Evolutionary conservation across 2,888 invertebrate species (phyloP).

Genomic region (Agriopis marginaria): DNA sequence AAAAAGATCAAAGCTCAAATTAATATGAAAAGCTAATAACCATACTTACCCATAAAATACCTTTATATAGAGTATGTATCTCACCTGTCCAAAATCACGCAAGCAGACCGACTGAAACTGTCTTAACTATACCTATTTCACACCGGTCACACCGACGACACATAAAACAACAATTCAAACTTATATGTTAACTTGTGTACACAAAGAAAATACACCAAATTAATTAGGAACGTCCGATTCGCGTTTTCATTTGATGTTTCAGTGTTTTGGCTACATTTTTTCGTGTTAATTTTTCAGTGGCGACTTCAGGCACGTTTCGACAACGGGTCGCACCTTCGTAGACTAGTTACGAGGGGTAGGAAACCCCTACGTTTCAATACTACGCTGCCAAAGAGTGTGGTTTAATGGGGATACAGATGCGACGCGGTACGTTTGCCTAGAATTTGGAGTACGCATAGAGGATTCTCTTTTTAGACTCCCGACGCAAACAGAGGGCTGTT

Average conservation of each 20-base stretch:
- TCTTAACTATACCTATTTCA: constrained; percentile 30
- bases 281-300: constrained; percentile 66
- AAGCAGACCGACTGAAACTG: constrained; percentile 11
- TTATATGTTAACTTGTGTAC: constrained; percentile 32
- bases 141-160: constrained; percentile 59
- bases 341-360: constrained; percentile 73
- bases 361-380: constrained; percentile 75
- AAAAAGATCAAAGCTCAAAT: constrained; percentile 1
- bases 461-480: background rate
- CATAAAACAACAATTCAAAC: constrained; percentile 44
- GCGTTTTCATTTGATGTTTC: constrained; percentile 47
- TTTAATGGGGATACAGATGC: constrained; percentile 8
- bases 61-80: constrained; percentile 9
- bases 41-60: constrained; percentile 2
- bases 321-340: constrained; percentile 57
- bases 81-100: constrained; percentile 25
- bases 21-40: background rate
- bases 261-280: constrained; percentile 65
- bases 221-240: constrained; percentile 23
- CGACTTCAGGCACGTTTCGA: constrained; percentile 51
- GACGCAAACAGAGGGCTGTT: too few relatives aligned
- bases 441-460: background rate
- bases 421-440: background rate
- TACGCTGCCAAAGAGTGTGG: constrained; percentile 68
- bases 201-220: constrained; percentile 38